These are phyloP conservation scores for Mimachlamys varia DNA, from an alignment of 2,888 invertebrate species.

Conservation along the genomic window DNA sequence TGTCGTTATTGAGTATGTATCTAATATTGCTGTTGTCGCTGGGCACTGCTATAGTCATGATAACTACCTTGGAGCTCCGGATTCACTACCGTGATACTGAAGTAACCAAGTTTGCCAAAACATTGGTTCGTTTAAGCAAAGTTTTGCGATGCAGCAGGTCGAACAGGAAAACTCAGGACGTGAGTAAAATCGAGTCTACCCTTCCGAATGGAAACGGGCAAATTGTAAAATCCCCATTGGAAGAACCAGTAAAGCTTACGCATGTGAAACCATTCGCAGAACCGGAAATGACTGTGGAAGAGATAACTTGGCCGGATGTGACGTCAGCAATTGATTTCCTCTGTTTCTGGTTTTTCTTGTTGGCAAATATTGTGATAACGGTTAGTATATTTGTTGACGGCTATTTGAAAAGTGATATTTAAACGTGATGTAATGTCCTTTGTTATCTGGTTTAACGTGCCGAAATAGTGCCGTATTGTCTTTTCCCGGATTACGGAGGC, in stretches of 20 bases:
- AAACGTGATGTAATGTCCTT: background rate
- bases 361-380: background rate
- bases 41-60: constrained; percentile 54
- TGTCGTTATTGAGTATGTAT: constrained; percentile 57
- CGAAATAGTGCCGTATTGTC: too few relatives aligned
- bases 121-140: constrained; percentile 37
- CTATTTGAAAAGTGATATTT: background rate
- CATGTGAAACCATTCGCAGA: background rate
- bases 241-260: background rate
- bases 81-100: constrained; percentile 52
- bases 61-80: constrained; percentile 55
- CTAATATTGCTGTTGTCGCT: constrained; percentile 55
- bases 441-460: too few relatives aligned
- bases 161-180: background rate
- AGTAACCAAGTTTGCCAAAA: constrained; percentile 42
- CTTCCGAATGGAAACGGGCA: background rate
- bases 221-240: background rate
- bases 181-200: background rate
- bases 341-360: constrained; percentile 50
- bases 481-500: too few relatives aligned
- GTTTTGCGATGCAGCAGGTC: background rate
- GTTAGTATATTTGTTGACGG: background rate
- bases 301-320: constrained; percentile 57
- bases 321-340: constrained; percentile 55
- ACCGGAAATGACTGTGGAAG: background rate